These are phyloP conservation scores for Periparus ater DNA, from an alignment of 2,797 vertebrate species.

Conservation along the genomic window DNA sequence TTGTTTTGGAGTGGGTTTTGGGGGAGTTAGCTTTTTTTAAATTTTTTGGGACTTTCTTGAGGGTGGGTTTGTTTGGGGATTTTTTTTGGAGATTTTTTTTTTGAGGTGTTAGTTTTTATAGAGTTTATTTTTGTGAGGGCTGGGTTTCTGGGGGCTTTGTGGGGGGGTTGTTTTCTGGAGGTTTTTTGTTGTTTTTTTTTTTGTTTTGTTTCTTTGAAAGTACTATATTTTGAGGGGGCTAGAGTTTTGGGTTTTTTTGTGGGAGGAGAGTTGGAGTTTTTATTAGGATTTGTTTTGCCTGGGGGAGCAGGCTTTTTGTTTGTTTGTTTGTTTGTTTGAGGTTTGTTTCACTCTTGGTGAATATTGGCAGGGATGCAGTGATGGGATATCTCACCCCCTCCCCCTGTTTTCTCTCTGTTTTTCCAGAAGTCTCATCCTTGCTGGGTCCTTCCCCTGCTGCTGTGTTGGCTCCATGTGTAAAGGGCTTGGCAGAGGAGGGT, in stretches of 20 bases:
- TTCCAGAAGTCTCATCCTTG: not conserved
- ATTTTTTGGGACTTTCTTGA: fast-evolving
- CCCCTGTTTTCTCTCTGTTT: not conserved
- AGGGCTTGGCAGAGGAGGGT: not conserved
- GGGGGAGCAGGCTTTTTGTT: not conserved
- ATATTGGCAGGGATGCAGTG: fast-evolving
- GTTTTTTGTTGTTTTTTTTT: not conserved
- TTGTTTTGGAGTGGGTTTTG: not conserved
- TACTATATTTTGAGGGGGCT: not conserved
- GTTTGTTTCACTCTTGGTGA: not conserved
- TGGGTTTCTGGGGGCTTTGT: not conserved
- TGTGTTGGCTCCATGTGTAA: not conserved
- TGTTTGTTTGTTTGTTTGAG: not conserved
- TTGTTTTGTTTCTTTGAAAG: not conserved
- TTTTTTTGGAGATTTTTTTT: not conserved
- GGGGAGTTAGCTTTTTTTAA: fast-evolving
- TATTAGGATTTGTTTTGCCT: not conserved
- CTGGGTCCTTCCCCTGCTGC: not conserved
- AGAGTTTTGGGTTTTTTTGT: not conserved
- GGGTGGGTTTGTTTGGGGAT: not conserved
- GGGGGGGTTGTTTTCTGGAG: not conserved
- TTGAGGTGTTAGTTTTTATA: not conserved
- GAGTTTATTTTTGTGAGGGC: fast-evolving
- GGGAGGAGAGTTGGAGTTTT: not conserved
- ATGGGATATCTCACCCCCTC: not conserved